Percentiles rank a stretch among this genome's conserved stretches.
Conservation (phyloP, 2,113 vertebrate genomes). For the Macquaria ambigua region DNA sequence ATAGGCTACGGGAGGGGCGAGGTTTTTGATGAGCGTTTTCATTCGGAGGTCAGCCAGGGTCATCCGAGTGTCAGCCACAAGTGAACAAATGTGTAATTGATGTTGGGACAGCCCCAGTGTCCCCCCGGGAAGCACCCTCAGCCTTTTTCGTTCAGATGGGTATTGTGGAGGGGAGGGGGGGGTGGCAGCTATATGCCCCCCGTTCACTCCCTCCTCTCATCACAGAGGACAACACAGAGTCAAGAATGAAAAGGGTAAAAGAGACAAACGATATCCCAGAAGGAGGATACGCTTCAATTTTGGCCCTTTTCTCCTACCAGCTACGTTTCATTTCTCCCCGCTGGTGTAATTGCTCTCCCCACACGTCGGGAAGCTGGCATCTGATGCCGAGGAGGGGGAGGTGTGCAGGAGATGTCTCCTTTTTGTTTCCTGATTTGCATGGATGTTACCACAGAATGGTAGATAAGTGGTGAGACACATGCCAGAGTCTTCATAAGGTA, state of each 20-base stretch:
- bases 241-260: conserved; percentile 79
- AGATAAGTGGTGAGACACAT: conserved; percentile 71
- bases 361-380: conserved; percentile 80
- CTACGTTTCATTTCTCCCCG: conserved; percentile 78
- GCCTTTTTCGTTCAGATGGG: conserved; percentile 67
- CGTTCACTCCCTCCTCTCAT: conserved; percentile 68
- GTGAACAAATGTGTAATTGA: conserved; percentile 90
- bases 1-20: conserved; percentile 79
- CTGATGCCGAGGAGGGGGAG: conserved; percentile 61
- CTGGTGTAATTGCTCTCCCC: conserved; percentile 82
- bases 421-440: conserved; percentile 84
- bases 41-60: conserved; percentile 83
- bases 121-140: conserved; percentile 77
- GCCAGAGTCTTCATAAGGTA: conserved; percentile 66
- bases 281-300: conserved; percentile 87
- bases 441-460: conserved; percentile 81
- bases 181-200: conserved; percentile 56
- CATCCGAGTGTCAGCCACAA: conserved; percentile 84
- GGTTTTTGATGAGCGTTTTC: conserved; percentile 84
- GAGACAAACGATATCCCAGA: conserved; percentile 78
- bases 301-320: conserved; percentile 71
- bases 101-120: conserved; percentile 85
- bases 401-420: conserved; percentile 70
- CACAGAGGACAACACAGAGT: conserved; percentile 79
- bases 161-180: conserved; percentile 53